Evolutionary conservation across 2,113 vertebrate genomes (phyloP), one percentile per base, ranked within the genome.

Genomic region (Microtus ochrogaster): DNA sequence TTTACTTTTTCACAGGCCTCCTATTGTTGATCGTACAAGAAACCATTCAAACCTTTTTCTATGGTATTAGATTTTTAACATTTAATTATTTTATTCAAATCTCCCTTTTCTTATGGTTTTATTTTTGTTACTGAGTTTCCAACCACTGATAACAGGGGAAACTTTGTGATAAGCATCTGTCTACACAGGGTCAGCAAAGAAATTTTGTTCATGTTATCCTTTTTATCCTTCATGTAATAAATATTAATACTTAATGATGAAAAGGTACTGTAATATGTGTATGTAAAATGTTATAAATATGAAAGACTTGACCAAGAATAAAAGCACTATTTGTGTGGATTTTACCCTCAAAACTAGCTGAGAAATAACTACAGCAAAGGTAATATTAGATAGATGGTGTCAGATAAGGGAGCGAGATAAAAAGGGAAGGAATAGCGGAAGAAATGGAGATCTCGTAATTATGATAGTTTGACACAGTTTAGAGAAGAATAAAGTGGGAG

Each of bases 1-100:
- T 73, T 82, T 74, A 68, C 63, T 74, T 91, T 79, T 58, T 66
- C 86, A 41, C 7, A 73, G 81, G 44, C 39, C 77, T 91, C 61
- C 30, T 30, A 19, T 9, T 12, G 3, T 84, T 78, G 72, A 78
- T 91, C 8, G 55, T 74, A 19, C 17, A 89, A 70, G 44, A 82
- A 92, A 61, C 14, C 41, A 21, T 61, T 33, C 4, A 11, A 55
- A 19, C 24, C 5, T 17, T 8, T 10, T 5, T n/a, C 7, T 52
- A 10, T 14, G 44, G 9, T 30, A 16, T 84, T 39, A 63, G 12
- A 79, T 68, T 55, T 79, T 36, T 55, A 9, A 55, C 52, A 74
- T 13, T 61, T 7, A 58, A 61, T 6, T 11, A 39, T 68, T 93
- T 82, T 68, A 49, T 47, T 74, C 22, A 22, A 82, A 82, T 47